Evolutionary conservation across 2,113 vertebrate species (phyloP).

Genomic region (Periophthalmus modestus): DNA sequence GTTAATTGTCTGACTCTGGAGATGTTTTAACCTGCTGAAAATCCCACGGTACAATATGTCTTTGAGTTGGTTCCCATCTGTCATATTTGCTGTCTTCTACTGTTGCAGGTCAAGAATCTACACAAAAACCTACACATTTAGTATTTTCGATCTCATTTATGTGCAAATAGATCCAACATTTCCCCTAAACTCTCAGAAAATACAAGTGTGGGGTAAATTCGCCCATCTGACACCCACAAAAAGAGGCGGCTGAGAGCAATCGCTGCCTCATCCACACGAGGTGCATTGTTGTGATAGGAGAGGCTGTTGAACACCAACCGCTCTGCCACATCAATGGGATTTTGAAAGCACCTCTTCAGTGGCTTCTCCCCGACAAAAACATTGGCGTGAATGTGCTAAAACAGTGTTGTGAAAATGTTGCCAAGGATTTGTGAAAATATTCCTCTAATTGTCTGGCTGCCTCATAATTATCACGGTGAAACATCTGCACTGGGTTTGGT

Average conservation of each 20-base stretch:
- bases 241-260: conserved; percentile 37
- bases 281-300: conserved; percentile 53
- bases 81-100: conserved; percentile 7
- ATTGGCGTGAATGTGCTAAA: conserved; percentile 6
- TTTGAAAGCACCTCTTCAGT: conserved; percentile 10
- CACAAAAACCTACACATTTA: conserved; percentile 2
- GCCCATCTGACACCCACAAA: conserved; percentile 51
- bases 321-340: conserved; percentile 13
- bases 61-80: background rate
- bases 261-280: conserved; percentile 41
- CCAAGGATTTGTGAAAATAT: background rate
- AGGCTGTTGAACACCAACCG: conserved; percentile 26
- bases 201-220: conserved; percentile 36
- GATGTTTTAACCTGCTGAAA: background rate
- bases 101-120: conserved; percentile 2
- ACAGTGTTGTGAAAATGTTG: background rate
- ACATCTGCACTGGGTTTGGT: conserved; percentile 1
- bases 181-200: conserved; percentile 37
- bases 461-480: background rate
- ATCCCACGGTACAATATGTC: background rate
- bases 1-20: background rate
- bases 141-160: conserved; percentile 46
- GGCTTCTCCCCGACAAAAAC: background rate
- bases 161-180: conserved; percentile 52
- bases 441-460: conserved; percentile 15